Base-by-base conservation (phyloP, 2,888 invertebrate species). In the Busseola fusca region DNA sequence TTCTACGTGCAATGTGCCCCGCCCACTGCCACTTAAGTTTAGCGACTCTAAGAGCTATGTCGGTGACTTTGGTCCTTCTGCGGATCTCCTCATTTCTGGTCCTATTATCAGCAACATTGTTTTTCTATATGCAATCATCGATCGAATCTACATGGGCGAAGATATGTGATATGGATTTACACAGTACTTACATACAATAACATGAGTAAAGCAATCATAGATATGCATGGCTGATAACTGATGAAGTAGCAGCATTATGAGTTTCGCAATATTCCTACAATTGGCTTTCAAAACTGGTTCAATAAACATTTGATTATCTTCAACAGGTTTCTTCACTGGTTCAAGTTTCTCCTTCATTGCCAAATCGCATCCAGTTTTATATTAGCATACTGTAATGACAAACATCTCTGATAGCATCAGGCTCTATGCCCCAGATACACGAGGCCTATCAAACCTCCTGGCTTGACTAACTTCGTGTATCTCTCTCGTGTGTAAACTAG, bases 321-420 rank as follows among this genome's bases (percentile, higher is more conserved):
- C 25, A 78, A 68, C 70, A 25, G n/a, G 62, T 68, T 78, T 76
- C 25, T 45, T 62, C 30, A 63, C 21, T 25, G 34, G 18, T 30
- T 59, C 58, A 25, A 48, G 82, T 82, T 77, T 67, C 68, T 54
- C 45, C 45, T 54, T 81, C 56, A 77, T 81, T 81, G 72, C 50
- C 54, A 77, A 81, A 78, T 63, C 14, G 54, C 12, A 62, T 67
- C 54, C 57, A 67, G 64, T 72, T 71, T 63, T 54, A 27, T 60
- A 72, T 72, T 65, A 64, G 62, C 73, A 76, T 78, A 64, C 63
- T 72, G 60, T 63, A 80, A 80, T 77, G 73, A 70, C 73, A 71
- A 48, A 72, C 64, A 69, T 63, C 58, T 59, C 59, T 65, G 86
- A 86, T 79, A 80, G 37, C 18, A 82, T 86, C 86, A 64, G 27